A percentile compares a stretch with the other conserved stretches of the same genome.
phyloP scores from a whole-genome alignment of 2,113 vertebrate species.

The Brachionichthys hirsutus region DNA sequence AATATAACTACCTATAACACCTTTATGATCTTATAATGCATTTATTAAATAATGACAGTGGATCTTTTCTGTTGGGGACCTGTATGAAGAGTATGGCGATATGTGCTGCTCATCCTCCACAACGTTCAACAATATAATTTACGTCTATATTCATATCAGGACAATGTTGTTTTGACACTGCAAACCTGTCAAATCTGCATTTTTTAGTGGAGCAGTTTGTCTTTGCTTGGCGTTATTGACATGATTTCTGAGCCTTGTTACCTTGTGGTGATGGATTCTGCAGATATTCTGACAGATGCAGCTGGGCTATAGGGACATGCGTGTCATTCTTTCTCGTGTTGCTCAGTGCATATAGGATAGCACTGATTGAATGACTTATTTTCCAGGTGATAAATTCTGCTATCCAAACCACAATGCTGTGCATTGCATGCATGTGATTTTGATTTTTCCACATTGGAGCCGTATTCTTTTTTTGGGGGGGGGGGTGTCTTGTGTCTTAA shows the following conservation, averaged over 20 bases:
- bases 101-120: too few relatives aligned
- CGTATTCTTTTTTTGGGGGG: slow-evolving; percentile 13
- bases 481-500: neutral
- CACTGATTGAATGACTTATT: neutral
- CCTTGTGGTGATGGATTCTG: neutral
- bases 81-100: too few relatives aligned
- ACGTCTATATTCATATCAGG: too few relatives aligned
- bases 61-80: too few relatives aligned
- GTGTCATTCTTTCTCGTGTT: neutral
- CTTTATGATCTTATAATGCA: too few relatives aligned
- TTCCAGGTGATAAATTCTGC: slow-evolving; percentile 13
- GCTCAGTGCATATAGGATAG: slow-evolving; percentile 1
- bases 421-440: slow-evolving; percentile 5
- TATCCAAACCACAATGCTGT: neutral
- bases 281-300: neutral
- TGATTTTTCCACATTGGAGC: neutral
- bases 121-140: too few relatives aligned
- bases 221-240: slow-evolving; percentile 12
- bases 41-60: too few relatives aligned
- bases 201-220: slow-evolving; percentile 5
- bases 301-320: slow-evolving; percentile 1
- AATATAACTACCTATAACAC: too few relatives aligned
- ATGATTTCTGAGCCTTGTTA: slow-evolving; percentile 3
- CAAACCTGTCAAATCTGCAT: neutral
- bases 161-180: too few relatives aligned